Conservation (phyloP, 2,113 vertebrate species). For the Campylorhamphus procurvoides region DNA sequence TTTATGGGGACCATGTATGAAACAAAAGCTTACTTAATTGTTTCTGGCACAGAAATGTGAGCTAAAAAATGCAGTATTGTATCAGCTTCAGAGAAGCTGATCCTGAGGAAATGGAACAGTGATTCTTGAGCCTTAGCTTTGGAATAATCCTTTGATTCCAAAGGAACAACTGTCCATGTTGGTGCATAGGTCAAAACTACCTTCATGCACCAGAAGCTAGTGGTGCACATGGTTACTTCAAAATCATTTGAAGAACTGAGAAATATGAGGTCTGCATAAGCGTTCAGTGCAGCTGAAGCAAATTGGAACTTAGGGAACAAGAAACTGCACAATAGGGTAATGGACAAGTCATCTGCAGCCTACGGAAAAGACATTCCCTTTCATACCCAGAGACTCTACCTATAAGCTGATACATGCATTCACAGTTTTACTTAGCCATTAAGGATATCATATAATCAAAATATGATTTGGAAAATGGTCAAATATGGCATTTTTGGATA, state of each 20-base stretch:
- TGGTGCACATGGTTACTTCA: neutral
- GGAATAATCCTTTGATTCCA: neutral
- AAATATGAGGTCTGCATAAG: fast-evolving
- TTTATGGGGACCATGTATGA: neutral
- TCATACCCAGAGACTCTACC: neutral
- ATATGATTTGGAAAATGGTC: neutral
- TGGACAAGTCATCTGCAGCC: neutral
- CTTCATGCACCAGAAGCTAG: neutral
- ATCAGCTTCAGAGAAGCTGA: fast-evolving
- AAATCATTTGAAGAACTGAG: neutral
- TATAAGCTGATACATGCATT: neutral
- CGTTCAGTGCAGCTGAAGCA: neutral
- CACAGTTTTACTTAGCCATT: neutral
- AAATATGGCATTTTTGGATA: neutral
- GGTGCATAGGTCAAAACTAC: neutral
- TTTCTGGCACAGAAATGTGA: neutral
- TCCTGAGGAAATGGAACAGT: neutral
- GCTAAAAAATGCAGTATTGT: neutral
- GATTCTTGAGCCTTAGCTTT: neutral
- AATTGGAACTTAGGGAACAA: neutral
- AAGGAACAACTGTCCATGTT: neutral
- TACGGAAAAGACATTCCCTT: fast-evolving
- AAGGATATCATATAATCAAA: neutral
- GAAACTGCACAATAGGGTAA: neutral
- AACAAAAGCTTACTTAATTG: neutral